Conservation (phyloP, 2,797 vertebrate genomes). For the Poeciliopsis presidionis region DNA sequence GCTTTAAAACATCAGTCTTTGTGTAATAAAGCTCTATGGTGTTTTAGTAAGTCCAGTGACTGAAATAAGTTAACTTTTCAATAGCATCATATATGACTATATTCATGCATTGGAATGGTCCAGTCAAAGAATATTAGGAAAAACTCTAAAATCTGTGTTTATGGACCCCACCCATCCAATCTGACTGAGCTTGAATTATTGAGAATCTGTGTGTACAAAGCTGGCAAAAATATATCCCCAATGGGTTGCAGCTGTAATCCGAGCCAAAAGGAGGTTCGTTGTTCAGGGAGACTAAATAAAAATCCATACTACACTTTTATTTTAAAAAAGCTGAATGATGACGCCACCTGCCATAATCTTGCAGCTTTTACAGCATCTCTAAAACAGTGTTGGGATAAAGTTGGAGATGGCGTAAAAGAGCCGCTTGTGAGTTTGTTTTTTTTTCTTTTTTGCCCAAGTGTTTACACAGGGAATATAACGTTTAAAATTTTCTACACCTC, state of each 20-base stretch:
- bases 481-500: conserved; percentile 8
- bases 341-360: not conserved
- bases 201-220: not conserved
- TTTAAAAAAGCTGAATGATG: not conserved
- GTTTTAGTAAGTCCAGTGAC: not conserved
- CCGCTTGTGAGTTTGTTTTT: not conserved
- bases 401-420: not conserved
- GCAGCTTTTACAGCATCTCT: not conserved
- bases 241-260: not conserved
- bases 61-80: not conserved
- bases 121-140: not conserved
- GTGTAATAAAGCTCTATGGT: not conserved
- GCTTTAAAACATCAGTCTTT: not conserved
- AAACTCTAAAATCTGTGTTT: not conserved
- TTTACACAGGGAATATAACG: not conserved
- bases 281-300: not conserved
- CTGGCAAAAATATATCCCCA: not conserved
- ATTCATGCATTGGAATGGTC: not conserved
- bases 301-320: not conserved
- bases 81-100: not conserved
- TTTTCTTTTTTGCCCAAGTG: not conserved
- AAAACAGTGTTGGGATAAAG: not conserved
- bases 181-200: not conserved
- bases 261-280: not conserved
- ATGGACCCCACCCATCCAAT: not conserved